Percentiles rank a stretch among this genome's conserved stretches.
Conservation (phyloP, 2,888 invertebrate species). For the Sphecodes monilicornis region DNA sequence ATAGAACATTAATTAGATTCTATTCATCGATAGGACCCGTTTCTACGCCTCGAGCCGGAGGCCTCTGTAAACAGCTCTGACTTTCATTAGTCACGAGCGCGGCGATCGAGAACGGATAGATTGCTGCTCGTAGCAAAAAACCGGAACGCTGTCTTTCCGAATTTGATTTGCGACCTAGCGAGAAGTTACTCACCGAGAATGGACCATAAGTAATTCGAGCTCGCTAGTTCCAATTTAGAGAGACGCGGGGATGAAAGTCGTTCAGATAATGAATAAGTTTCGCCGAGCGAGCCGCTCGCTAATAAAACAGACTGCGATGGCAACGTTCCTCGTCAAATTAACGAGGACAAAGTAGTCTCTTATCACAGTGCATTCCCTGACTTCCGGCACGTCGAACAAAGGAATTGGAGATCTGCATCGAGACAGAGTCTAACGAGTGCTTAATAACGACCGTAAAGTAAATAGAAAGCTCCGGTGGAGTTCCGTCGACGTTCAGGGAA, state of each 20-base stretch:
- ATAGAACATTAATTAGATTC: slow-evolving; percentile 5
- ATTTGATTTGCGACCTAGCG: slow-evolving; percentile 2
- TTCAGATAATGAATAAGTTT: neutral
- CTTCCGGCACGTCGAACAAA: neutral
- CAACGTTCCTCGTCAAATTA: neutral
- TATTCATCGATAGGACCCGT: neutral
- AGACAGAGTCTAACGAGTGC: neutral
- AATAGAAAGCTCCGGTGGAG: neutral
- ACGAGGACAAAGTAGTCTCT: neutral
- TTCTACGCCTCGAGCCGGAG: neutral
- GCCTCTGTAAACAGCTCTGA: neutral
- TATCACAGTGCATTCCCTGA: neutral
- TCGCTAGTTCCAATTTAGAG: neutral
- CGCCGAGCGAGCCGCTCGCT: neutral
- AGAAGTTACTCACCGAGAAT: neutral
- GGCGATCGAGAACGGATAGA: neutral
- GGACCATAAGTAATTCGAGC: neutral
- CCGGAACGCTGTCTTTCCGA: neutral
- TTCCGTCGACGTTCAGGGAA: neutral
- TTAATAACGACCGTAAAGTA: neutral
- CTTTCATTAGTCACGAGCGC: neutral
- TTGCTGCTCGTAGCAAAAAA: neutral
- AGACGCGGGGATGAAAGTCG: neutral
- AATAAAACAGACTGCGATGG: neutral
- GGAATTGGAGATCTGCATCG: neutral